Evolutionary conservation across 2,797 vertebrate species (phyloP), one percentile per base, ranked within the genome.

Genomic region (Phrynocephalus guinanensis): DNA sequence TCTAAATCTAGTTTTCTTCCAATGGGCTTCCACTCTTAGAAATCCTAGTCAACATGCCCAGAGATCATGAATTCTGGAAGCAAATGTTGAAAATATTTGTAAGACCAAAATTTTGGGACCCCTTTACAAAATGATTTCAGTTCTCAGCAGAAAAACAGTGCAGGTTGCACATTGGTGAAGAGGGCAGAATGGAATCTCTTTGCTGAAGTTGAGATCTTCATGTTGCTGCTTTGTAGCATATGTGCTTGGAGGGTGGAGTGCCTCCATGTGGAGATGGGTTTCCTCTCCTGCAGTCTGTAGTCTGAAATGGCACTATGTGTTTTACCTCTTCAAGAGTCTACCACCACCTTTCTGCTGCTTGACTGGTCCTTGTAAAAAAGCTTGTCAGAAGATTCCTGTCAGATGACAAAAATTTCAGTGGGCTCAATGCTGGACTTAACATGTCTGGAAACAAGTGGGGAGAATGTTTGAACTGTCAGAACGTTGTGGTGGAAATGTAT

Each of bases 351-450:
- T 70, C 52, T 63, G 52, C 28, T 75, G 24, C 50, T 38, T 72
- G 2, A 44, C 30, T 63, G 67, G 38, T 13, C 38, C 76, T 50
- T 44, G 66, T 71, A 38, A 70, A 79, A 86, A 66, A 79, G 68
- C 18, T 0, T 33, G 5, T 0, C 70, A 0, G 0, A 0, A 0
- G 9, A 2, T 87, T 8, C 28, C 1, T 33, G 7, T 0, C 79
- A 0, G 0, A 0, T 0, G 6, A 2, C 86, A 15, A 2, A 1
- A 52, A 66, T 68, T 60, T 77, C 63, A 60, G 4, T 24, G 60
- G 24, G 22, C 26, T 89, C 80, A 83, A 89, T 84, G 56, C 44
- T 83, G 73, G 85, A 67, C 56, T 84, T 72, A 75, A 52, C 80
- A 50, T 80, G 70, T 63, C 76, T 86, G 26, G 52, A 48, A 73